Evolutionary conservation across 2,797 vertebrate species (phyloP).

Genomic region (Chanos chanos): DNA sequence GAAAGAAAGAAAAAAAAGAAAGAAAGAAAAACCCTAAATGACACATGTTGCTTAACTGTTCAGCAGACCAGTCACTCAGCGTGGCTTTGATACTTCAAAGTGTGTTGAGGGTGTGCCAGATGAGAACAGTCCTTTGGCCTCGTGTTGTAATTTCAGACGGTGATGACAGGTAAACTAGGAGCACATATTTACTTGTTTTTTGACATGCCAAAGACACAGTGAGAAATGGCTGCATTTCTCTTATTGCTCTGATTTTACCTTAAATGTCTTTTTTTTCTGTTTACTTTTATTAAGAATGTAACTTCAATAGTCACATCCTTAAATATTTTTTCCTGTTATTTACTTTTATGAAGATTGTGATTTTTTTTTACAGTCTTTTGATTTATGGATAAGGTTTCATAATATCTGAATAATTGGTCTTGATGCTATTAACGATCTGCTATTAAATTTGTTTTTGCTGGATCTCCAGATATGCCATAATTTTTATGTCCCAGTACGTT

Average conservation of each 20-base stretch:
- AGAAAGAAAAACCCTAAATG: constrained; percentile 47
- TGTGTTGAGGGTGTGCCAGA: constrained; percentile 58
- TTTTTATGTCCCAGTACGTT: too few species aligned
- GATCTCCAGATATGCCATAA: too few species aligned
- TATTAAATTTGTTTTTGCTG: too few species aligned
- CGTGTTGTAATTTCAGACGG: constrained; percentile 70
- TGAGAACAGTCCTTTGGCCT: constrained; percentile 62
- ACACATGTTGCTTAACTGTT: constrained; percentile 61
- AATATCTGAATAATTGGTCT: too few species aligned
- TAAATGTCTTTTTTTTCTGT: neutral
- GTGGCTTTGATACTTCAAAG: constrained; percentile 68
- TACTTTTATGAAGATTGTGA: too few species aligned
- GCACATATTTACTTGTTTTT: constrained; percentile 68
- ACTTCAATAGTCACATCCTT: too few species aligned
- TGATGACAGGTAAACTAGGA: constrained; percentile 70
- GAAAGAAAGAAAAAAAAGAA: too few species aligned
- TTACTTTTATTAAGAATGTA: too few species aligned
- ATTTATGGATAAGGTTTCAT: too few species aligned
- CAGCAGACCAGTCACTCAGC: constrained; percentile 65
- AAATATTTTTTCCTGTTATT: too few species aligned
- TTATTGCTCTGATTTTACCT: constrained; percentile 39
- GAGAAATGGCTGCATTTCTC: constrained; percentile 29
- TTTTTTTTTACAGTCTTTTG: too few species aligned
- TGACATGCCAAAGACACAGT: constrained; percentile 51
- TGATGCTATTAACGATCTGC: too few species aligned